Percentiles rank a stretch among this genome's conserved stretches.
phyloP scores from a whole-genome alignment of 2,113 vertebrate genomes.

The Oxyruncus cristatus region DNA sequence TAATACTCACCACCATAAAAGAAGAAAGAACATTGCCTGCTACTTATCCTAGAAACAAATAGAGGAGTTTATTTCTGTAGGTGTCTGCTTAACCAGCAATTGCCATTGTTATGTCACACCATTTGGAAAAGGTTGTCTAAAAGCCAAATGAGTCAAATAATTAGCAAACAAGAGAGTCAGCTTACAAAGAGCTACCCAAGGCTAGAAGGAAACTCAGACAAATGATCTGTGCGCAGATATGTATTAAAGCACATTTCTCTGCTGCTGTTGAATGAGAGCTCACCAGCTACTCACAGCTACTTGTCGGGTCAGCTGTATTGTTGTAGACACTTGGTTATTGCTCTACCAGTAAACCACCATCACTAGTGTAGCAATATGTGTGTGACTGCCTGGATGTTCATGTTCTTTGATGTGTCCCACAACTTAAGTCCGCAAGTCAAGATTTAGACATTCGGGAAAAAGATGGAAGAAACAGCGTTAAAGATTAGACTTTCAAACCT shows the following conservation, averaged over 20 bases:
- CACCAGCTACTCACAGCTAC: background rate
- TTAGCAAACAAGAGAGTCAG: background rate
- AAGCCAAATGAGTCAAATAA: background rate
- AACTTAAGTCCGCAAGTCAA: background rate
- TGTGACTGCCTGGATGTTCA: background rate
- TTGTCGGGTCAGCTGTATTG: background rate
- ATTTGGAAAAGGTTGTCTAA: background rate
- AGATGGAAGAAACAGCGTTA: conserved; percentile 34
- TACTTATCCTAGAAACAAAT: background rate
- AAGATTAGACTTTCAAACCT: conserved; percentile 72
- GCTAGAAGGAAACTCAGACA: background rate
- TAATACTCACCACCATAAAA: background rate
- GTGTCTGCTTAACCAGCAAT: background rate
- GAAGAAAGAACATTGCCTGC: background rate
- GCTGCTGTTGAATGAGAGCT: background rate
- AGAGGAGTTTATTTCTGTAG: background rate
- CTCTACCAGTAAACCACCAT: background rate
- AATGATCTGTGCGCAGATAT: accelerated
- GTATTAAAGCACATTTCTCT: accelerated
- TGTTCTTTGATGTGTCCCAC: background rate
- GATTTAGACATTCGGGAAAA: conserved; percentile 15
- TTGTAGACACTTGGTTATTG: background rate
- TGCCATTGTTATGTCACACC: background rate
- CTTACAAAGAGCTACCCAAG: background rate
- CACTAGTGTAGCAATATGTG: background rate